Evolutionary conservation across 2,888 invertebrate genomes (phyloP).

Genomic region (Ectemnius lituratus): DNA sequence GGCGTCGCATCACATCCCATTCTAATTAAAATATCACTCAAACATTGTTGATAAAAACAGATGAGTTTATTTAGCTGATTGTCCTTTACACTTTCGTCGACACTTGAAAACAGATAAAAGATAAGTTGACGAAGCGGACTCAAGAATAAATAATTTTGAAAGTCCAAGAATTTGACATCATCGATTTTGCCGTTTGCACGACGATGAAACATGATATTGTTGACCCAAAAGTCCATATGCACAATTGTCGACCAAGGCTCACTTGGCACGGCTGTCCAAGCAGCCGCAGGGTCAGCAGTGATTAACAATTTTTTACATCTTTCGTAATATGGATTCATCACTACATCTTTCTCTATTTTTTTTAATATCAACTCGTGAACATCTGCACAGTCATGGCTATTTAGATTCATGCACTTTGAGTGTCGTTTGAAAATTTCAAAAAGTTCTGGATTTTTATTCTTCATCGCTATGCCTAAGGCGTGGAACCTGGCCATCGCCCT

Average conservation of each 20-base stretch:
- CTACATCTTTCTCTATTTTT: constrained; percentile 66
- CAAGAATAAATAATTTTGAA: constrained; percentile 80
- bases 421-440: constrained; percentile 68
- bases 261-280: constrained; percentile 32
- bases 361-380: constrained; percentile 46
- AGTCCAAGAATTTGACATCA: constrained; percentile 81
- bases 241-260: constrained; percentile 80
- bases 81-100: constrained; percentile 76
- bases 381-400: constrained; percentile 58
- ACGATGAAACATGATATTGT: constrained; percentile 81
- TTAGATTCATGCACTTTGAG: constrained; percentile 70
- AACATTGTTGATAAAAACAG: constrained; percentile 79
- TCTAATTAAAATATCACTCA: constrained; percentile 76
- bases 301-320: constrained; percentile 37
- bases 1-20: constrained; percentile 70
- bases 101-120: constrained; percentile 81
- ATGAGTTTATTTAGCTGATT: constrained; percentile 79
- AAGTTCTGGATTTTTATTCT: constrained; percentile 72
- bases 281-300: not conserved
- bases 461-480: constrained; percentile 81
- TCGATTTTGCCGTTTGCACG: constrained; percentile 74
- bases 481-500: constrained; percentile 80
- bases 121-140: constrained; percentile 80
- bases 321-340: constrained; percentile 57
- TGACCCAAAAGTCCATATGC: constrained; percentile 82